These are phyloP conservation scores for Sitta europaea DNA, from an alignment of 2,113 vertebrate species.

Conservation along the genomic window DNA sequence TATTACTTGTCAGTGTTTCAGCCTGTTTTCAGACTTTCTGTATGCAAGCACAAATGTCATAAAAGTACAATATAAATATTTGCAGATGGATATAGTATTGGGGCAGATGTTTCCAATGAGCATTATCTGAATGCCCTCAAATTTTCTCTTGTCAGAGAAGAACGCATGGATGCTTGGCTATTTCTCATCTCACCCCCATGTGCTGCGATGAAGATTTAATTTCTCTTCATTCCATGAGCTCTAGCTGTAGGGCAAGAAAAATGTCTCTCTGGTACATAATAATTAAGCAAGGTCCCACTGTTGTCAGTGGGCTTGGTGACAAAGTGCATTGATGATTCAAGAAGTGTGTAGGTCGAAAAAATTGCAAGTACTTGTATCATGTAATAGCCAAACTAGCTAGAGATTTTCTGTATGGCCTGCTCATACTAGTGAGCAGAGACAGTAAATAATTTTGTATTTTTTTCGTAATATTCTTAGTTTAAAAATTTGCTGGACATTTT, in stretches of 20 bases:
- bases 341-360: background rate
- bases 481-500: background rate
- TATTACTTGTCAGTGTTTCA: background rate
- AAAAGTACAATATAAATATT: slow-evolving; percentile 16
- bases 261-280: background rate
- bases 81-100: background rate
- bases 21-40: background rate
- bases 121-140: background rate
- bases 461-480: background rate
- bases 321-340: background rate
- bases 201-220: background rate
- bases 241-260: background rate
- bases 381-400: background rate
- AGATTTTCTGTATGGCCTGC: background rate
- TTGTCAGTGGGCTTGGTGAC: background rate
- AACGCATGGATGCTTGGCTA: background rate
- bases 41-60: background rate
- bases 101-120: background rate
- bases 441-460: background rate
- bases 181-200: background rate
- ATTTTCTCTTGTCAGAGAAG: background rate
- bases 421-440: background rate
- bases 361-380: background rate
- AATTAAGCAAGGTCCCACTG: background rate
- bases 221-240: background rate